A percentile compares a stretch with the other conserved stretches of the same genome.
These are phyloP conservation scores for Catostomus latipinnis DNA, from an alignment of 2,797 vertebrate genomes.

Conservation along the genomic window DNA sequence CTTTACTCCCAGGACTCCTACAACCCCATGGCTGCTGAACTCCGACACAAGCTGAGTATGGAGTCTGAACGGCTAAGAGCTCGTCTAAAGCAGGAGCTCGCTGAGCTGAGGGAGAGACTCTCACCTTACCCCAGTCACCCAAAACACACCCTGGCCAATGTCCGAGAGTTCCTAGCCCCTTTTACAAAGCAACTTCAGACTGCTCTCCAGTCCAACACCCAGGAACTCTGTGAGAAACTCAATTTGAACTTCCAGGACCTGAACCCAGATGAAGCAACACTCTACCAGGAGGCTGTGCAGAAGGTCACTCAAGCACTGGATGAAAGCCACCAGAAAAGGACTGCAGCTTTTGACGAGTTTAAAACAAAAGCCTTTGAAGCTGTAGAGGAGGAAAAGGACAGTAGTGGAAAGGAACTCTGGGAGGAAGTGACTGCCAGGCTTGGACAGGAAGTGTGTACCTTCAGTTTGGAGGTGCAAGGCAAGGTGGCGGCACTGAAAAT, in stretches of 20 bases:
- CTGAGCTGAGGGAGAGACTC: conserved; percentile 74
- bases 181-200: conserved; percentile 74
- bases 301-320: conserved; percentile 72
- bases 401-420: conserved; percentile 61
- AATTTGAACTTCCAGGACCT: conserved; percentile 67
- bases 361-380: conserved; percentile 60
- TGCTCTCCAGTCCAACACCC: conserved; percentile 71
- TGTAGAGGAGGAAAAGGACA: conserved; percentile 66
- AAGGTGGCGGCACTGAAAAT: conserved; percentile 65
- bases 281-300: conserved; percentile 65
- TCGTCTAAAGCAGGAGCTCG: conserved; percentile 76
- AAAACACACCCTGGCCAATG: conserved; percentile 59
- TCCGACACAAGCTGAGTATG: conserved; percentile 71
- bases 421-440: conserved; percentile 70
- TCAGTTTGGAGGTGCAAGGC: conserved; percentile 68
- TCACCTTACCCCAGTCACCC: conserved; percentile 65
- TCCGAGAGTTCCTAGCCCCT: conserved; percentile 72
- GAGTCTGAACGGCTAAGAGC: conserved; percentile 75
- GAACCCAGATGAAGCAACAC: conserved; percentile 53
- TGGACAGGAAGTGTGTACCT: conserved; percentile 68
- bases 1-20: conserved; percentile 67
- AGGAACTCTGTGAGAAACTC: conserved; percentile 75
- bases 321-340: conserved; percentile 63
- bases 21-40: conserved; percentile 69
- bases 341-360: conserved; percentile 71